Base-by-base conservation (phyloP, 1,140 invertebrate genomes). In the Lutraria rhynchaena region DNA sequence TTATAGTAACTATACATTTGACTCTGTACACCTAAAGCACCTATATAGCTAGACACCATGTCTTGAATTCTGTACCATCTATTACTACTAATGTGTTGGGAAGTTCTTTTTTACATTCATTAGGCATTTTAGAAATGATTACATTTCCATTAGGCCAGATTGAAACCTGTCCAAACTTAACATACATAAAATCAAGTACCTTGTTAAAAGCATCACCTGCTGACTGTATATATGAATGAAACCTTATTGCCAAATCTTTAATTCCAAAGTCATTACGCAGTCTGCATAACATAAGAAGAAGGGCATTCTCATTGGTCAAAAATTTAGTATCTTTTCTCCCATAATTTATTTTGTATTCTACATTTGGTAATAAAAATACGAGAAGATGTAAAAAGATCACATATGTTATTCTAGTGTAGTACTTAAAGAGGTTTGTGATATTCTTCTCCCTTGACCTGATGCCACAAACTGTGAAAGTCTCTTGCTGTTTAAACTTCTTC, bases 1-100 rank as follows among this genome's bases (percentile, higher is more conserved):
- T 84, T 80, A 46, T 86, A 86, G 41, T 86, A 82, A 78, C 60
- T 75, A 53, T 84, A 86, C 24, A 78, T 49, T 70, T 86, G 85
- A 81, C 70, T 70, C 44, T 84, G 83, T 31, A 83, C 19, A 41
- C 51, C 71, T 29, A 83, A 70, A 41, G 73, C 41, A 53, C 22
- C 44, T 53, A 76, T n/a, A n/a, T n/a, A n/a, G n/a, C n/a, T n/a
- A n/a, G 67, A 33, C 41, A 63, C 63, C 83, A 33, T 41, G 65
- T 85, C 77, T 76, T 85, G 19, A 83, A 37, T 58, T 85, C 80
- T 13, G 83, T 84, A 33, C 83, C 75, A 78, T 84, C 85, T 60
- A 84, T 86, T 24, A 84, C 81, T 15, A 76, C 51, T 15, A 86
- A 49, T 53, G 58, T 60, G 44, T 33, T 80, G 57, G 78, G 83